Base-by-base conservation (phyloP, 2,888 invertebrate species). In the Agonopterix heracliana region DNA sequence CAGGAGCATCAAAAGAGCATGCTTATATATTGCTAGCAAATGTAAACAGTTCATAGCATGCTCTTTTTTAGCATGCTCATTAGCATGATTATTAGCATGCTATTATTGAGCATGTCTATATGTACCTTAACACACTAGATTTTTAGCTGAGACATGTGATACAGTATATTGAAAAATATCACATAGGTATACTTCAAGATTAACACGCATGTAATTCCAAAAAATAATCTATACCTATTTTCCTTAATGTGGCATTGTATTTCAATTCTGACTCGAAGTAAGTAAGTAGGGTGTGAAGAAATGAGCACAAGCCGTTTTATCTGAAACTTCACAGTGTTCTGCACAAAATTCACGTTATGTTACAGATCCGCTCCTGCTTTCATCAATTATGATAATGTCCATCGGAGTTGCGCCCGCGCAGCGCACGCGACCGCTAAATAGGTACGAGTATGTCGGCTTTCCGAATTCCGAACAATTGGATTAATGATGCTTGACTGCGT, bases 361-460 rank as follows among this genome's bases (percentile, higher is more conserved):
- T 50, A 64, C 59, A 61, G 66, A 63, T 63, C 60, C 63, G 56
- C 59, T 17, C 55, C 59, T 11, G 79, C 84, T 87, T 87, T 86
- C 86, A 80, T 81, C 81, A 85, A 87, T 87, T 86, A 87, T 83
- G 82, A 74, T 83, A 83, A 86, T 85, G 62, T 48, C 46, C 45
- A 46, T 54, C 56, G 49, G 52, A 51, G 56, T 57, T 54, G 46
- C 55, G 60, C 64, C 62, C 56, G 66, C 74, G 63, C 62, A 56
- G 66, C 74, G 62, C 64, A 73, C 61, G 48, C 57, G 59, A 60
- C 50, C 53, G 46, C 49, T 51, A 54, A 57, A 49, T 60, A 66
- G 64, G 65, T 63, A 26, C 72, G 69, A 78, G 49, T 61, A 65
- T 65, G 65, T 63, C 73, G 69, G 79, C 83, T 84, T 84, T 83